Evolutionary conservation across 1,140 invertebrate species (phyloP).

Genomic region (Neodiprion lecontei): DNA sequence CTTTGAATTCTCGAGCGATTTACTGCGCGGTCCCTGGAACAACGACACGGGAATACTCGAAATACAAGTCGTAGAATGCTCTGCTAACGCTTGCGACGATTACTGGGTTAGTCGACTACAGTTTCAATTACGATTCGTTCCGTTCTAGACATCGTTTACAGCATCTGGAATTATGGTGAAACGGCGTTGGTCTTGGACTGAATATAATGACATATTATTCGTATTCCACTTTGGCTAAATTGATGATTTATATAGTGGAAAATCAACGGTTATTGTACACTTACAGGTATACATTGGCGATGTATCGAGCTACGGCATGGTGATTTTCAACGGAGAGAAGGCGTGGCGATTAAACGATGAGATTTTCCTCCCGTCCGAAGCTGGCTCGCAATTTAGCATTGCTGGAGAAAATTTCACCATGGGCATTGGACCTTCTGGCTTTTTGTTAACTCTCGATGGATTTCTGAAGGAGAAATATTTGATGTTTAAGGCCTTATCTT

Average conservation of each 20-base stretch:
- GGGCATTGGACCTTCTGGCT: constrained; percentile 51
- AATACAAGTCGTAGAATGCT: constrained; percentile 35
- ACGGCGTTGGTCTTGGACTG: too few species aligned
- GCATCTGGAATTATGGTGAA: too few species aligned
- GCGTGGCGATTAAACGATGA: constrained; percentile 44
- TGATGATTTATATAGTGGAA: too few species aligned
- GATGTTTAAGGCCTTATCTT: constrained; percentile 51
- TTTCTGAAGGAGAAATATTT: constrained; percentile 25
- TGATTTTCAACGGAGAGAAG: constrained; percentile 37
- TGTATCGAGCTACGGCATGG: constrained; percentile 46
- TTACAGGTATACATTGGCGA: constrained; percentile 54
- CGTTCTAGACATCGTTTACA: neutral
- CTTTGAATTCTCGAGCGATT: constrained; percentile 48
- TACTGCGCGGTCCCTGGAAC: constrained; percentile 27
- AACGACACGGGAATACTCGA: constrained; percentile 31
- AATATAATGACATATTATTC: too few species aligned
- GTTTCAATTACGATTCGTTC: constrained; percentile 14
- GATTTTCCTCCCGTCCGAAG: constrained; percentile 24
- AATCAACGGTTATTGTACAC: too few species aligned
- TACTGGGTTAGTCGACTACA: constrained; percentile 28
- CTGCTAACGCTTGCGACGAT: constrained; percentile 19
- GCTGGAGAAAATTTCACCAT: constrained; percentile 48
- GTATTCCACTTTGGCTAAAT: too few species aligned
- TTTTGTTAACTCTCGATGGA: constrained; percentile 44
- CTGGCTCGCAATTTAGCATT: constrained; percentile 33